Evolutionary conservation across 2,113 vertebrate genomes (phyloP).

Genomic region (Sceloporus tristichus): DNA sequence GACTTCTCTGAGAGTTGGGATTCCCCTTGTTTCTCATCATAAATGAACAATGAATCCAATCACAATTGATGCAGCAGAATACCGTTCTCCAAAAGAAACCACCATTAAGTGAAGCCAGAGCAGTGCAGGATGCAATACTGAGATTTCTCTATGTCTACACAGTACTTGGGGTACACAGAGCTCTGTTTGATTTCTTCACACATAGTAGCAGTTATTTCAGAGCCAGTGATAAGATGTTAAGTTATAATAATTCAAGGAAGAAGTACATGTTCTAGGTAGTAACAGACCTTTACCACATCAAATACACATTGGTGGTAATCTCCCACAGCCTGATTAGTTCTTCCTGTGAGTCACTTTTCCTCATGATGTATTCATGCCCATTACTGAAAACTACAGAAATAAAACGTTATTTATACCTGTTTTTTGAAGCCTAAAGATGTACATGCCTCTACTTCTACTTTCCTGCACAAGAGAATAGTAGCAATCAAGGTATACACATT

Average conservation of each 20-base stretch:
- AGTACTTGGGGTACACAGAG: background rate
- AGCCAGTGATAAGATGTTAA: background rate
- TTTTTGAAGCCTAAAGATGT: background rate
- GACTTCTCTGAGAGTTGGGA: too few species aligned
- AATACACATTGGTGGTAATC: background rate
- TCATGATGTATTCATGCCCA: background rate
- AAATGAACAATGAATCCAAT: background rate
- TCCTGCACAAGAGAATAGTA: background rate
- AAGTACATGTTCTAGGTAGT: background rate
- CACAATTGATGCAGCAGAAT: background rate
- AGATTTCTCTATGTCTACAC: background rate
- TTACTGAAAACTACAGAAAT: background rate
- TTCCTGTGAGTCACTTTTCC: background rate
- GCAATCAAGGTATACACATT: background rate
- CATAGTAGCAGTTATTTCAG: background rate
- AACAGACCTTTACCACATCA: background rate
- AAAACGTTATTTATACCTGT: background rate
- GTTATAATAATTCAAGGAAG: background rate
- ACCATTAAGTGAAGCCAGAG: background rate
- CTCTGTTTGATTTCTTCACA: background rate
- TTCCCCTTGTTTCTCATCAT: background rate
- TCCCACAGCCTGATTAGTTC: too few species aligned
- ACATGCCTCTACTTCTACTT: background rate
- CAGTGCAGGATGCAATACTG: background rate
- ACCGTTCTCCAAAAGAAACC: background rate